Evolutionary conservation across 2,888 invertebrate genomes (phyloP), one percentile per base, ranked within the genome.

Genomic region (Drosophila emarginata): DNA sequence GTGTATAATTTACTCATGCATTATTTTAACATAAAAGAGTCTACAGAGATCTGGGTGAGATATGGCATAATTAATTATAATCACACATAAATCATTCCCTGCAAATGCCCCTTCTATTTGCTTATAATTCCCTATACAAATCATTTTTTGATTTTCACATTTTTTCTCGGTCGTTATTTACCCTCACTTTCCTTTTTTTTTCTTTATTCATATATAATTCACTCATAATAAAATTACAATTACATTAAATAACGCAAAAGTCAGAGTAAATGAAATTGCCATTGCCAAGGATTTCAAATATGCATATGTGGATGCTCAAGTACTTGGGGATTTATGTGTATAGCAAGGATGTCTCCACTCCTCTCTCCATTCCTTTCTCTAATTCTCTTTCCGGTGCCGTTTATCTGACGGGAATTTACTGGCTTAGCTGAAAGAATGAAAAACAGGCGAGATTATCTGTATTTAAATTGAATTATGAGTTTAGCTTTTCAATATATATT

Each of bases 251-350:
- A 45, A 45, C 11, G 45, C 4, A 45, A 45, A 45, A 21, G 45
- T 45, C 21, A 4, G 45, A 45, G 18, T 45, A 21, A 45, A 45
- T 45, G 45, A 45, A 45, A 45, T 45, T 21, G 45, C 45, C 40
- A 18, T 18, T 45, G 40, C 40, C 40, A 18, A 45, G 26, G 1
- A 26, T 26, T 26, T 5, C 5, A 32, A 32, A 32, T 32, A 32
- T 32, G 32, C 32, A 32, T 32, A 32, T 32, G 32, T 32, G 32
- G 2, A 32, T 32, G 9, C 32, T 21, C 45, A 21, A 45, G 21
- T 45, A 45, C 45, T 45, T 45, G 12, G 45, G 18, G 45, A 21
- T 45, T 45, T 45, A 21, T 45, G 32, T 32, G 32, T 32, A 9
- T 32, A 23, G 23, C 23, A 23, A 23, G 23, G 23, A 4, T 32